phyloP scores from a whole-genome alignment of 2,113 vertebrate species.

The Tapirus terrestris region DNA sequence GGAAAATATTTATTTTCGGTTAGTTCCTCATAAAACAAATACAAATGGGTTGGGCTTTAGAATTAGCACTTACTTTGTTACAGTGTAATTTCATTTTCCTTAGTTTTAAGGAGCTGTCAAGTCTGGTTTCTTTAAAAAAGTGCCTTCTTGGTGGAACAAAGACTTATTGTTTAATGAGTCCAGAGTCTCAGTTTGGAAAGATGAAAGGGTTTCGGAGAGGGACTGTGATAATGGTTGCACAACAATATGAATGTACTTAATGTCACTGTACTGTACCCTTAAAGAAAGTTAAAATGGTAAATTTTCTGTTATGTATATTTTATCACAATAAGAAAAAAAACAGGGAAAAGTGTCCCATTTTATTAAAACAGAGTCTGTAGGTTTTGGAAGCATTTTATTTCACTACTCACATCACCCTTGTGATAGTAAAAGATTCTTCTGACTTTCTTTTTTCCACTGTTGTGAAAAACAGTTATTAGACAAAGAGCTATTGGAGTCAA shows the following conservation, averaged over 20 bases:
- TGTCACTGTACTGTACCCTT: background rate
- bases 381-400: background rate
- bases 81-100: background rate
- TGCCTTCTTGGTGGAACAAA: background rate
- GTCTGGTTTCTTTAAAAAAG: background rate
- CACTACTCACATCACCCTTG: background rate
- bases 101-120: background rate
- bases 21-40: background rate
- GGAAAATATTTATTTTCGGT: background rate
- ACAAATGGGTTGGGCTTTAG: background rate
- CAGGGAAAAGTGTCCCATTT: background rate
- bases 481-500: background rate
- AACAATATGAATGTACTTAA: background rate
- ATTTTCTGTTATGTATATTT: background rate
- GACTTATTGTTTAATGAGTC: background rate
- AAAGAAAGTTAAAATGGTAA: background rate
- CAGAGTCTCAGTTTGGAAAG: background rate
- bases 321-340: background rate
- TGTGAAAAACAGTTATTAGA: background rate
- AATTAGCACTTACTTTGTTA: background rate
- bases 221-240: background rate
- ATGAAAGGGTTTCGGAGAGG: background rate
- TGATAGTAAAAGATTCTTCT: background rate
- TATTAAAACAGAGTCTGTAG: background rate
- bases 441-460: background rate